phyloP scores from a whole-genome alignment of 2,113 vertebrate genomes.

The Sporophila hypoxantha region DNA sequence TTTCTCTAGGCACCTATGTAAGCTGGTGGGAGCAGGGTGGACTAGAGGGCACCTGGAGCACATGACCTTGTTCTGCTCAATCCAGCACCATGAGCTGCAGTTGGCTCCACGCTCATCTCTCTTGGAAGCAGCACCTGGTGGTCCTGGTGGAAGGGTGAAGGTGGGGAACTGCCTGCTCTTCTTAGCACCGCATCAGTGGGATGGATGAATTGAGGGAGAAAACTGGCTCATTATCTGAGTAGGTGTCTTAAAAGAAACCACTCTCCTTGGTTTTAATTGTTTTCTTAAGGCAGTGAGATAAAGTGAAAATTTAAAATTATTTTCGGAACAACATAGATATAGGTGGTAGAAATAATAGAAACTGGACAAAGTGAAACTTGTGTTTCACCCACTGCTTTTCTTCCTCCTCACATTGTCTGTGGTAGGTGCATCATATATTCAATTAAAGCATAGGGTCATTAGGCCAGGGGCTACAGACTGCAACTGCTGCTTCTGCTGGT shows the following conservation, averaged over 20 bases:
- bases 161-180: background rate
- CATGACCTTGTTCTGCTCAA: background rate
- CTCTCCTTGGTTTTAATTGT: background rate
- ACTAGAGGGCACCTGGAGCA: background rate
- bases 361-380: background rate
- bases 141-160: background rate
- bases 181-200: background rate
- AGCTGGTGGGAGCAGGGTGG: background rate
- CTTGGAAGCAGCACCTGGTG: background rate
- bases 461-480: background rate
- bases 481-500: background rate
- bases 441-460: background rate
- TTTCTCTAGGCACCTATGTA: background rate
- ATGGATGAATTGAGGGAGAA: background rate
- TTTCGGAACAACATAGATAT: background rate
- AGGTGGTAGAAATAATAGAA: background rate
- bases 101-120: background rate
- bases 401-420: background rate
- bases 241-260: background rate
- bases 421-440: background rate
- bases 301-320: background rate
- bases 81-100: accelerated
- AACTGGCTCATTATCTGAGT: background rate
- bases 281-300: background rate
- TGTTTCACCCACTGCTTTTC: background rate